Conservation (phyloP, 2,113 vertebrate genomes). For the Carassius gibelio region DNA sequence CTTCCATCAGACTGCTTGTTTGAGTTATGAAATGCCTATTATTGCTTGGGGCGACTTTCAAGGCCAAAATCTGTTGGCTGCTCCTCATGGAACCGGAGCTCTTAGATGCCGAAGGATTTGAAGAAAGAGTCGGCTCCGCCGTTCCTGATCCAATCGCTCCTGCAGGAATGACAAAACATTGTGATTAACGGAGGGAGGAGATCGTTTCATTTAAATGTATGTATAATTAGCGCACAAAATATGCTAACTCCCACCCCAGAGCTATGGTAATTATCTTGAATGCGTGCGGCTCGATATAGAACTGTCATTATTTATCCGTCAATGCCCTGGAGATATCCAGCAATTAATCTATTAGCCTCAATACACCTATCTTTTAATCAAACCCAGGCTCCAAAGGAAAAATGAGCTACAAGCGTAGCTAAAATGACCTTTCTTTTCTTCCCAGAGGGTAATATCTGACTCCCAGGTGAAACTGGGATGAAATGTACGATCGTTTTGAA, state of each 20-base stretch:
- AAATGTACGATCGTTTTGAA: conserved; percentile 10
- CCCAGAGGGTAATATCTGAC: background rate
- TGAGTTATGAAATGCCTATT: conserved; percentile 37
- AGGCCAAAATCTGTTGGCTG: conserved; percentile 62
- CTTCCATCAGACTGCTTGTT: conserved; percentile 68
- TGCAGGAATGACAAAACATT: conserved; percentile 63
- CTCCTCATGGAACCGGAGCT: conserved; percentile 48
- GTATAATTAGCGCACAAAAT: conserved; percentile 67
- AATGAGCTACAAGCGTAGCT: background rate
- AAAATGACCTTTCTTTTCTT: conserved; percentile 36
- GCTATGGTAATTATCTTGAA: conserved; percentile 57
- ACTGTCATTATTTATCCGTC: conserved; percentile 53
- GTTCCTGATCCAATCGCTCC: conserved; percentile 58
- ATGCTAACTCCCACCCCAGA: conserved; percentile 41
- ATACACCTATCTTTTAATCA: conserved; percentile 21
- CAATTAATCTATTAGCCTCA: conserved; percentile 37
- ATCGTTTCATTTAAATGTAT: conserved; percentile 65
- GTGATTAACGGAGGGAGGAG: conserved; percentile 60
- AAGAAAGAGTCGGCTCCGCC: conserved; percentile 51
- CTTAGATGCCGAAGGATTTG: conserved; percentile 46
- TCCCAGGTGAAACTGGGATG: background rate
- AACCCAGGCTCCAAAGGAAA: conserved; percentile 9
- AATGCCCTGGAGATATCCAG: conserved; percentile 49
- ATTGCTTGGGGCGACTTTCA: conserved; percentile 51
- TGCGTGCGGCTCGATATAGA: conserved; percentile 48